Evolutionary conservation across 2,797 vertebrate genomes (phyloP).

Genomic region (Bradypus variegatus): DNA sequence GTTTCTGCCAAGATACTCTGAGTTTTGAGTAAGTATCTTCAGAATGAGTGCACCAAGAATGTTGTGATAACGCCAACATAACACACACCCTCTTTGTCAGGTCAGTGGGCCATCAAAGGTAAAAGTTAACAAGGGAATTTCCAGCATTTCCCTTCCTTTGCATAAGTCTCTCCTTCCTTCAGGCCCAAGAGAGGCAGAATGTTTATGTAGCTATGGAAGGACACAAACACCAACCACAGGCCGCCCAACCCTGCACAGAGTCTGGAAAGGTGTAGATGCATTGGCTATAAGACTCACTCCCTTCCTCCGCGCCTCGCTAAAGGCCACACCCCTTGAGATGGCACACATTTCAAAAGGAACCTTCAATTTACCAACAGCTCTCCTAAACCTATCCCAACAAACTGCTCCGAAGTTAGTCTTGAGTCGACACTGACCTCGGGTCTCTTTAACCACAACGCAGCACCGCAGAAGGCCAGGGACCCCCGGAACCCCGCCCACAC

Average conservation of each 20-base stretch:
- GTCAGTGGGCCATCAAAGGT: not conserved
- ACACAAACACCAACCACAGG: not conserved
- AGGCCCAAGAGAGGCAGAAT: too few relatives aligned
- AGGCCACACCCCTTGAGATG: not conserved
- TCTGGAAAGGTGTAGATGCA: accelerated
- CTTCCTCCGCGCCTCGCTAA: not conserved
- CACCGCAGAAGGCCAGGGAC: not conserved
- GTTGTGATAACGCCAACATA: not conserved
- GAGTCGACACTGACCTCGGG: not conserved
- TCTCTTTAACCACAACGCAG: not conserved
- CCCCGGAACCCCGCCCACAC: not conserved
- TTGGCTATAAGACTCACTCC: not conserved
- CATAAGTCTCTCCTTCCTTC: too few relatives aligned
- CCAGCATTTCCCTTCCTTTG: not conserved
- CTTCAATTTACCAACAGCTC: not conserved
- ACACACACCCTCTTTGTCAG: not conserved
- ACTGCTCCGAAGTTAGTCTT: not conserved
- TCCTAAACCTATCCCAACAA: not conserved
- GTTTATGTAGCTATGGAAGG: not conserved
- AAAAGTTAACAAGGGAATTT: not conserved
- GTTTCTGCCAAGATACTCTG: not conserved
- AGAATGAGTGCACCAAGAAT: not conserved
- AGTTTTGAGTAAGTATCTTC: not conserved
- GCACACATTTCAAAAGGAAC: not conserved
- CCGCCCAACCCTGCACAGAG: not conserved